Evolutionary conservation across 2,888 invertebrate genomes (phyloP), one percentile per base, ranked within the genome.

Genomic region (Lysandra bellargus): DNA sequence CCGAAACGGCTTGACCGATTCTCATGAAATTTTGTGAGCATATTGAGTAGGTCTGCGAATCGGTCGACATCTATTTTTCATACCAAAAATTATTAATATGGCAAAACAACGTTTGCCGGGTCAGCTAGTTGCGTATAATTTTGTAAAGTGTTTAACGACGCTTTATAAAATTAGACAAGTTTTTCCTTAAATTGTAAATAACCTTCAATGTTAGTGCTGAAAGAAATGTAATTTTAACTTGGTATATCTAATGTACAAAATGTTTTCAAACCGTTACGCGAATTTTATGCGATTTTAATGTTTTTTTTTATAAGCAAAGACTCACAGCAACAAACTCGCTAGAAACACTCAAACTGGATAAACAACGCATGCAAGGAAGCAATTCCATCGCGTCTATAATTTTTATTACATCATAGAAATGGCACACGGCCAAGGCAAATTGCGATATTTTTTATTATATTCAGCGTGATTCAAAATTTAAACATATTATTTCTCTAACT

Each of bases 401-500:
- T 91, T 93, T 93, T 92, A 93, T 92, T 88, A 88, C 89, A 88
- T 89, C 90, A 88, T 92, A 90, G 87, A 85, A 88, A 87, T 87
- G 93, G 93, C 91, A 82, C 61, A n/a, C 23, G 81, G 90, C 93
- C 94, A 92, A 90, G 85, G 82, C 85, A 84, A 89, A 85, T 88
- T 84, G 86, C 86, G 83, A 84, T 86, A 90, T 87, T 87, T 85
- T 88, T 87, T 85, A 83, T 86, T 83, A 87, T 87, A 88, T 87
- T 82, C 87, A 91, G 92, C 83, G 85, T 91, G 92, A 81, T 79
- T 82, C 79, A 81, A 82, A 80, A 82, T 79, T 79, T 79, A 12
- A 33, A 69, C 61, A 37, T 80, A 33, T 79, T 30, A 49, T 72
- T 74, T 44, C 23, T 23, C 23, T 23, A 23, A 9, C 49, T 49